A percentile compares a stretch with the other conserved stretches of the same genome.
phyloP scores from a whole-genome alignment of 2,888 invertebrate species.

The Eupithecia abbreviata region DNA sequence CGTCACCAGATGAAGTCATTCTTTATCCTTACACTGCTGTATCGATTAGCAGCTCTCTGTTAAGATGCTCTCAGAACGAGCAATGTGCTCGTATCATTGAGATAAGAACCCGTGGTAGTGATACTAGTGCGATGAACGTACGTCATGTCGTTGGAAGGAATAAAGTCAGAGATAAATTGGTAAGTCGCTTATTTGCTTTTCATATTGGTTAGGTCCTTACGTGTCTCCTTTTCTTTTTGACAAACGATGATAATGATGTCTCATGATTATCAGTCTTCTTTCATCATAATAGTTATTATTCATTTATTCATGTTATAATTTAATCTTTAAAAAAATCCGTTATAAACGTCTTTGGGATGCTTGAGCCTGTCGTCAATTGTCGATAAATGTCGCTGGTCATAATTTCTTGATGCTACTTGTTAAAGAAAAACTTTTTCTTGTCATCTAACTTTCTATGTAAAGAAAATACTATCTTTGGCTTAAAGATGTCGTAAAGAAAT shows the following conservation, averaged over 20 bases:
- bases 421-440: background rate
- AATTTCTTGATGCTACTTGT: background rate
- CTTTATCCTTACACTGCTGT: constrained; percentile 64
- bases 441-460: background rate
- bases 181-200: constrained; percentile 50
- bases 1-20: constrained; percentile 60
- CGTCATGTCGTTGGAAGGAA: constrained; percentile 66
- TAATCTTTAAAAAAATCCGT: too few relatives aligned
- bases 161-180: constrained; percentile 65
- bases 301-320: too few relatives aligned
- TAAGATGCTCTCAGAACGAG: constrained; percentile 50
- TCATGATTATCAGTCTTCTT: too few relatives aligned
- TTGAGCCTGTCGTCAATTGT: background rate
- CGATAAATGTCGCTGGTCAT: too few relatives aligned
- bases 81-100: constrained; percentile 61
- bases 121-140: constrained; percentile 68
- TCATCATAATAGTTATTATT: too few relatives aligned
- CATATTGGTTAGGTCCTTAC: background rate
- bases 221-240: background rate
- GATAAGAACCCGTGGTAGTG: constrained; percentile 61
- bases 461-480: too few relatives aligned
- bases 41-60: constrained; percentile 54
- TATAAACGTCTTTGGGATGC: background rate
- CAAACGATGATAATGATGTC: too few relatives aligned
- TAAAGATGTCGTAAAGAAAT: background rate